phyloP scores from a whole-genome alignment of 2,113 vertebrate species.

The Madoqua kirkii region DNA sequence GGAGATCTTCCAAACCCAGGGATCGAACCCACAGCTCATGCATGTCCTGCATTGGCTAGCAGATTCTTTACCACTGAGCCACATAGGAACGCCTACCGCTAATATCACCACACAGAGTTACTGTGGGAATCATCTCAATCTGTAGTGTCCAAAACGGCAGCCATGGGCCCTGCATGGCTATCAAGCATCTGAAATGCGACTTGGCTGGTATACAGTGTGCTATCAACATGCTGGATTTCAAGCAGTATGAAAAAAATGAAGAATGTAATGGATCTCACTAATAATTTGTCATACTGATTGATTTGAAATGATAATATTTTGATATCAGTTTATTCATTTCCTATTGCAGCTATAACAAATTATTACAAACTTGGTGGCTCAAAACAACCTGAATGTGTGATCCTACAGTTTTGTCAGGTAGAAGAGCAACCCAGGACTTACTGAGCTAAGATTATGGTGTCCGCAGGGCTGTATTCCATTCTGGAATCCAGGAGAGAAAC shows the following conservation, averaged over 20 bases:
- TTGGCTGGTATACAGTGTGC: background rate
- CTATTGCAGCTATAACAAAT: background rate
- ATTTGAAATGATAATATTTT: constrained; percentile 20
- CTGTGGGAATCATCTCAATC: background rate
- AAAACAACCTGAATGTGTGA: background rate
- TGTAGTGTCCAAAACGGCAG: rapidly evolving
- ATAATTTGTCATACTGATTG: background rate
- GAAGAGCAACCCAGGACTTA: background rate
- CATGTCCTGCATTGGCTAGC: background rate
- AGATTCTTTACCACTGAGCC: background rate
- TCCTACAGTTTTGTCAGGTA: background rate
- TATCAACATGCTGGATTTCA: background rate
- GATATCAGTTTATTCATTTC: background rate
- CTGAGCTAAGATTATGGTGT: background rate
- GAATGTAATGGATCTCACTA: background rate
- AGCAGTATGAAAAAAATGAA: background rate
- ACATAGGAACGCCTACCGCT: rapidly evolving
- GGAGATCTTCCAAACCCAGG: background rate
- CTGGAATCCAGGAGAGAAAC: background rate
- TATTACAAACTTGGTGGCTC: background rate
- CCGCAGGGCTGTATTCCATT: no score
- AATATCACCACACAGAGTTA: background rate
- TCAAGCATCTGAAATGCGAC: background rate
- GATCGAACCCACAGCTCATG: background rate
- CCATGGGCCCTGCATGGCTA: background rate